Evolutionary conservation across 2,797 vertebrate genomes (phyloP), one percentile per base, ranked within the genome.

Genomic region (Echiichthys vipera): DNA sequence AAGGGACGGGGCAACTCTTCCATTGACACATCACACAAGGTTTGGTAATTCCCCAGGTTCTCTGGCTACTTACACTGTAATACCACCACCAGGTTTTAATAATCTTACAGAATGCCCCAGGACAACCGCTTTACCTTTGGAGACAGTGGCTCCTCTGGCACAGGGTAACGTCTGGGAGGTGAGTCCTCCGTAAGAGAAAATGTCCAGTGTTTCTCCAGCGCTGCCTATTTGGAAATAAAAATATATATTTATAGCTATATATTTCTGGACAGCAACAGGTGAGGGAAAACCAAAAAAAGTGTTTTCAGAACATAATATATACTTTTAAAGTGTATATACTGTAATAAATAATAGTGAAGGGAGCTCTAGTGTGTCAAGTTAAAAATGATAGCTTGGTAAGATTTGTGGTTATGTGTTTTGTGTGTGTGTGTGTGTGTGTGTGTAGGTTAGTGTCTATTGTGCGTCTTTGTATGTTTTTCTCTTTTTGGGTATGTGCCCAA

Each of bases 151-250:
- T 91, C 92, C 68, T 92, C 89, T 73, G 91, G 90, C 81, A 87
- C 83, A 73, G 84, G 85, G 46, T 57, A 70, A 85, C 75, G 78
- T 94, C 92, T 88, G 84, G 91, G 88, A 88, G 93, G 86, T 25
- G 90, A 93, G 84, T 76, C 74, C 53, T 93, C 72, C 76, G 92
- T 81, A 88, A 95, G 84, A 34, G 86, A 86, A 66, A 86, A 61
- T 56, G 80, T 91, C 96, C 96, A 97, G 83, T 93, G 91, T 81
- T 69, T 88, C 72, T 97, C 95, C 84, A 96, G 86, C 3, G 74
- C 87, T 76, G 89, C 90, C 97, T 98, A 84, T 82, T 84, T 42
- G 72, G 22, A 93, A 90, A 40, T 37, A 61, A 79, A 64, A 68
- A 47, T 30, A 29, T 5, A 17, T 18, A 12, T 29, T 12, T 14